Conservation (phyloP, 2,113 vertebrate species). For the Grantiella picta region DNA sequence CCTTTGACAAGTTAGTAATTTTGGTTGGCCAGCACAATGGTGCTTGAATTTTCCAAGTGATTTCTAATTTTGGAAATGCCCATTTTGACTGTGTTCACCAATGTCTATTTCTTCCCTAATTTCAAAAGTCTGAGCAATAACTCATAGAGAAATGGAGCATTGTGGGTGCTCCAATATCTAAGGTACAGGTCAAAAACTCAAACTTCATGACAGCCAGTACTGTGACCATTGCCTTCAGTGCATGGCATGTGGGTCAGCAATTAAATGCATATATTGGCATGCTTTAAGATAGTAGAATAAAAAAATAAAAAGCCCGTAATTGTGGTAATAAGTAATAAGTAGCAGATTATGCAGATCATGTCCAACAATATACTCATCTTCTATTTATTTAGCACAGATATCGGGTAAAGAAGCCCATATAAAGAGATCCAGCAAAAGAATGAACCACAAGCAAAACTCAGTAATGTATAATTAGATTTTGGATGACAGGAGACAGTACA, state of each 20-base stretch:
- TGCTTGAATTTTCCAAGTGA: background rate
- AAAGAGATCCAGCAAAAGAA: background rate
- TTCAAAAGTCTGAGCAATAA: background rate
- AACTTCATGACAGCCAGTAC: rapidly evolving
- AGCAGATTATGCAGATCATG: background rate
- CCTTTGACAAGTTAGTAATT: background rate
- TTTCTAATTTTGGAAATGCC: background rate
- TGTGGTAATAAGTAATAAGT: background rate
- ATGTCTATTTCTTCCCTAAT: background rate
- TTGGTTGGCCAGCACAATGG: background rate
- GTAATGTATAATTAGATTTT: background rate
- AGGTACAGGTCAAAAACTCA: background rate
- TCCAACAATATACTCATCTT: background rate
- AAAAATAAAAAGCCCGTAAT: rapidly evolving
- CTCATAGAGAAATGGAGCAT: background rate
- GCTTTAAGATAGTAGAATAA: background rate
- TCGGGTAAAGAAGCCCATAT: rapidly evolving
- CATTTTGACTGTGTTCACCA: background rate
- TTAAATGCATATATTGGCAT: background rate
- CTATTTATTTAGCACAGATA: background rate
- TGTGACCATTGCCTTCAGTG: background rate
- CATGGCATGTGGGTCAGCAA: background rate
- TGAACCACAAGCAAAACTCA: background rate
- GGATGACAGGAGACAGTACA: background rate
- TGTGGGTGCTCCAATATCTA: background rate